Percentiles rank a stretch among this genome's conserved stretches.
phyloP scores from a whole-genome alignment of 2,888 invertebrate species.

The Clepsis dumicolana region DNA sequence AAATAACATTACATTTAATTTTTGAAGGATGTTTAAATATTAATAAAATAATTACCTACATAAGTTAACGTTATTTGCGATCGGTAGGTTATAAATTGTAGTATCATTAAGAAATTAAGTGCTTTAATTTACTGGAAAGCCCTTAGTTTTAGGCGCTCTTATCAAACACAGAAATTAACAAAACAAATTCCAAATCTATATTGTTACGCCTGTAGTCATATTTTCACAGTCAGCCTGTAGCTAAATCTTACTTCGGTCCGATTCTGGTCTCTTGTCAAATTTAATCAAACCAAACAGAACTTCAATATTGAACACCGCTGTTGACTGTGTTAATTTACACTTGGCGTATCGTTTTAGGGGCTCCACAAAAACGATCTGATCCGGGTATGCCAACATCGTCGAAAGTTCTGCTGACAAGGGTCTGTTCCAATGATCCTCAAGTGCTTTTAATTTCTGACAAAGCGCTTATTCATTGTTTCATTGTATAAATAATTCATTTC shows the following conservation, averaged over 20 bases:
- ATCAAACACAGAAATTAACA: no score
- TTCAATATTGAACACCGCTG: constrained; percentile 44
- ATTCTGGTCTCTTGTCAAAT: constrained; percentile 28
- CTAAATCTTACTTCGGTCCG: neutral
- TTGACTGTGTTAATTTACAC: constrained; percentile 57
- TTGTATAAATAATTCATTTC: constrained; percentile 49
- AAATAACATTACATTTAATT: no score
- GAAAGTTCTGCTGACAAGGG: constrained; percentile 64
- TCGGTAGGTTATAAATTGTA: no score
- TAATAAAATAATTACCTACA: no score
- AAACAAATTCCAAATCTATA: no score
- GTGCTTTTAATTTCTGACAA: constrained; percentile 62
- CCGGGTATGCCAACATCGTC: constrained; percentile 54
- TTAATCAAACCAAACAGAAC: constrained; percentile 34
- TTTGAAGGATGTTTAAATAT: no score
- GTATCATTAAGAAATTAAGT: no score
- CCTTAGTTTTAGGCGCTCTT: no score
- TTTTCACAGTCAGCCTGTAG: neutral
- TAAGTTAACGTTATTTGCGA: no score
- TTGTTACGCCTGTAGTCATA: neutral
- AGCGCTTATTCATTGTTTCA: constrained; percentile 53
- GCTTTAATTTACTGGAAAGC: no score
- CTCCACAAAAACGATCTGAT: constrained; percentile 61
- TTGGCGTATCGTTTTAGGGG: constrained; percentile 51
- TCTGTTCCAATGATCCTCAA: constrained; percentile 57